Base-by-base conservation (phyloP, 92 coral and sea anemone species). In the Isaurus tuberculatus region DNA sequence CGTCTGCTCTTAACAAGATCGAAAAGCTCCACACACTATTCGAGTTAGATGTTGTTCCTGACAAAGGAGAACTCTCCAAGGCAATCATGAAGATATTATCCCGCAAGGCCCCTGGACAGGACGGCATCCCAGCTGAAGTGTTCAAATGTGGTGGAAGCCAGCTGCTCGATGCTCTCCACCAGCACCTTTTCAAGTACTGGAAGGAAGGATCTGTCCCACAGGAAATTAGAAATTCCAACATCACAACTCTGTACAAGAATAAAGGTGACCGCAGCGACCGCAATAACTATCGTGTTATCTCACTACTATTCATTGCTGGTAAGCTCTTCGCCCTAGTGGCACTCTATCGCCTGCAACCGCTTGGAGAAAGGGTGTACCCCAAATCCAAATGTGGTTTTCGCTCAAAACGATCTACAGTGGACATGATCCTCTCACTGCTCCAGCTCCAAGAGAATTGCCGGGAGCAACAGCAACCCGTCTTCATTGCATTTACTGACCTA, bases 71-170 rank as follows among this genome's bases (percentile, higher is more conserved):
- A 75, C 66, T 27, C 43, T 75, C 81, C 27, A 75, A 53, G 65
- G 67, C 81, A 53, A 53, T 75, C 46, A 51, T 0, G 13, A 67
- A 75, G 4, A 26, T 11, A 53, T 75, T 40, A 42, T 53, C 44
- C 53, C 44, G 81, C 13, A 75, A 75, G 81, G 81, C 69, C 68
- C 68, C 81, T 27, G 68, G 82, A 16, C 82, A 51, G n/a, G 15
- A 75, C 16, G 82, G 82, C n/a, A 75, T 75, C 82, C 46, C 32
- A 28, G 68, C 82, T 61, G 82, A 75, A 75, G 82, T 75, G 23
- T 75, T 75, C 42, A 55, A 29, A 51, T 75, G 69, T 29, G 68
- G 82, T 61, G 69, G 68, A 75, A 53, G 68, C 46, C 67, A 75
- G 46, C 25, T 75, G 67, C 68, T 75, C n/a, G 67, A 53, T 44